These are phyloP conservation scores for Tokudaia muenninki DNA, from an alignment of 2,797 vertebrate species.

Conservation along the genomic window DNA sequence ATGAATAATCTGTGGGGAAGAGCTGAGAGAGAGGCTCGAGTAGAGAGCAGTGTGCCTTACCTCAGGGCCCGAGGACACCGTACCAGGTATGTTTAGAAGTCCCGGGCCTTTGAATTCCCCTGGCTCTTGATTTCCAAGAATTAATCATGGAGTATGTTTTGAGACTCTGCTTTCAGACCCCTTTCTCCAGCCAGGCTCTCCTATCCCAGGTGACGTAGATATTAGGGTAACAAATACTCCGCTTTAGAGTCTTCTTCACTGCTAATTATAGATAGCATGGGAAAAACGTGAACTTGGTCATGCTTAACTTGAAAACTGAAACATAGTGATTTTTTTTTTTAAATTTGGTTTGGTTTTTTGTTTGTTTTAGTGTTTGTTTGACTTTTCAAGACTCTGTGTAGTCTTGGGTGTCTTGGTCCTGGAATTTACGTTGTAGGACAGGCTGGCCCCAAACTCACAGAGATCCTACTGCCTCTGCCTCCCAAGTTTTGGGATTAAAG, in stretches of 20 bases:
- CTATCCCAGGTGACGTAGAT: not conserved
- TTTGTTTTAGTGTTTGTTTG: constrained; percentile 13
- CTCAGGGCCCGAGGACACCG: not conserved
- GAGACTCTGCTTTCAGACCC: not conserved
- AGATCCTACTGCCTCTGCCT: not conserved
- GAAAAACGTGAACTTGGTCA: not conserved
- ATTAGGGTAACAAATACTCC: not conserved
- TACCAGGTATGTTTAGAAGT: not conserved
- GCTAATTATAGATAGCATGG: not conserved
- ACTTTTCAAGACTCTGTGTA: not conserved
- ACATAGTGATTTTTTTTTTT: not conserved
- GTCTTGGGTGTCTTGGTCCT: not conserved
- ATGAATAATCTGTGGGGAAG: not conserved
- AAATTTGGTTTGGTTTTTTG: constrained; percentile 8
- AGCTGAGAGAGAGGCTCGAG: not conserved
- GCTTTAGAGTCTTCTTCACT: constrained; percentile 39
- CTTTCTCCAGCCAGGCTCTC: not conserved
- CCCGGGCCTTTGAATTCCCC: not conserved
- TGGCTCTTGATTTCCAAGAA: not conserved
- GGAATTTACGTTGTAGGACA: not conserved
- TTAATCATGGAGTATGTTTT: not conserved
- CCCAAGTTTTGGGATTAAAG: not conserved
- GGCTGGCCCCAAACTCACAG: not conserved
- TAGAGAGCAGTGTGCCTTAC: not conserved
- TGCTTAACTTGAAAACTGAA: constrained; percentile 41